phyloP scores from a whole-genome alignment of 2,888 invertebrate species.

The Neoscelio sp. region DNA sequence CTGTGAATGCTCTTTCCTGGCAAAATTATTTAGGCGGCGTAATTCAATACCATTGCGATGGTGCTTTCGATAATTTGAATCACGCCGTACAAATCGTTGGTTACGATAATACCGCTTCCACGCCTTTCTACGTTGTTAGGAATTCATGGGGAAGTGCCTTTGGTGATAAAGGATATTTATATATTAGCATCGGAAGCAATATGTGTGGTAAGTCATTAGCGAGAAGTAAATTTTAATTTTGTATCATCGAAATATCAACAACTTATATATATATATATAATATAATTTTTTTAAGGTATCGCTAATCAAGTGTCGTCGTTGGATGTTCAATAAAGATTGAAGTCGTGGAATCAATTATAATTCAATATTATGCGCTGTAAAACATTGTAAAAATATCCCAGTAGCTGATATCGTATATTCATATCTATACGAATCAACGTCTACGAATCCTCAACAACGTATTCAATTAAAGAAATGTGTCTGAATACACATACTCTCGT shows the following conservation, averaged over 20 bases:
- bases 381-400: no score
- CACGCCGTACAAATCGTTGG: constrained; percentile 94
- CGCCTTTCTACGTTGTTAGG: constrained; percentile 92
- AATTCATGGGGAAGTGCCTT: constrained; percentile 94
- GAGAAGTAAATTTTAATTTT: no score
- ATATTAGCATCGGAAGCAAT: constrained; percentile 90
- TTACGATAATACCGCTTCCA: constrained; percentile 88
- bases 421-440: no score
- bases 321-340: constrained; percentile 76
- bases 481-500: no score
- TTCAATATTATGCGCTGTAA: no score
- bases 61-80: constrained; percentile 86
- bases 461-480: no score
- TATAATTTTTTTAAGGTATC: constrained; percentile 81
- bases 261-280: no score
- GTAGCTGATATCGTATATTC: no score
- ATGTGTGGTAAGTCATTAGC: constrained; percentile 88
- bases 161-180: constrained; percentile 90
- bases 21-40: constrained; percentile 94
- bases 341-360: no score
- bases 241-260: no score
- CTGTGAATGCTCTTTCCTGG: constrained; percentile 93
- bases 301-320: constrained; percentile 89
- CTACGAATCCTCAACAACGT: no score
- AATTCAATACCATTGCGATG: constrained; percentile 92